phyloP scores from a whole-genome alignment of 2,888 invertebrate species.

The Sphaeridia pumilis region DNA sequence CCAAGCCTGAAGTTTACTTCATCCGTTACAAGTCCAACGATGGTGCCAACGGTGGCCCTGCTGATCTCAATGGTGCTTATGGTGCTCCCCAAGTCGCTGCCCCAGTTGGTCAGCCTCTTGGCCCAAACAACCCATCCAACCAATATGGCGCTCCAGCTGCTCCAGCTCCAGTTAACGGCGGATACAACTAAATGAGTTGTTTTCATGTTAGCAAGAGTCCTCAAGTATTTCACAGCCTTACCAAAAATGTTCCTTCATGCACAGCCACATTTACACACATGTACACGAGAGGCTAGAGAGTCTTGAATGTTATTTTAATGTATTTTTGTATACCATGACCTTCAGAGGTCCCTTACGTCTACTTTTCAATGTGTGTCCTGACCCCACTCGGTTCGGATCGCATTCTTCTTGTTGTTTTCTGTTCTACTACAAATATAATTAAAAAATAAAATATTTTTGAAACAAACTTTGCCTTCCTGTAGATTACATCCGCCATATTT shows the following conservation, averaged over 20 bases:
- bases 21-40: slow-evolving; percentile 54
- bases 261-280: no score
- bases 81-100: slow-evolving; percentile 10
- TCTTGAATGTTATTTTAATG: no score
- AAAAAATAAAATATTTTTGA: no score
- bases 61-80: not conserved
- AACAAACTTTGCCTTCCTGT: no score
- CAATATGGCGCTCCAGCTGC: not conserved
- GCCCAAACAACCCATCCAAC: not conserved
- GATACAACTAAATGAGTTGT: slow-evolving; percentile 9
- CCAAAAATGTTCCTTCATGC: slow-evolving; percentile 18
- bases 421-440: no score
- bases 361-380: no score
- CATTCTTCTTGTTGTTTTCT: no score
- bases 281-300: no score
- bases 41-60: slow-evolving; percentile 10
- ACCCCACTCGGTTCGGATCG: no score
- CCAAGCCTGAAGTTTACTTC: slow-evolving; percentile 83
- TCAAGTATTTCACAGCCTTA: slow-evolving; percentile 1
- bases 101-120: not conserved
- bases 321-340: no score
- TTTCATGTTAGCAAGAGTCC: not conserved
- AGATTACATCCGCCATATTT: no score
- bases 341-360: no score
- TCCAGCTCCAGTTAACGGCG: slow-evolving; percentile 1